Evolutionary conservation across 1,140 invertebrate species (phyloP).

Genomic region (Neoseiulus cucumeris): DNA sequence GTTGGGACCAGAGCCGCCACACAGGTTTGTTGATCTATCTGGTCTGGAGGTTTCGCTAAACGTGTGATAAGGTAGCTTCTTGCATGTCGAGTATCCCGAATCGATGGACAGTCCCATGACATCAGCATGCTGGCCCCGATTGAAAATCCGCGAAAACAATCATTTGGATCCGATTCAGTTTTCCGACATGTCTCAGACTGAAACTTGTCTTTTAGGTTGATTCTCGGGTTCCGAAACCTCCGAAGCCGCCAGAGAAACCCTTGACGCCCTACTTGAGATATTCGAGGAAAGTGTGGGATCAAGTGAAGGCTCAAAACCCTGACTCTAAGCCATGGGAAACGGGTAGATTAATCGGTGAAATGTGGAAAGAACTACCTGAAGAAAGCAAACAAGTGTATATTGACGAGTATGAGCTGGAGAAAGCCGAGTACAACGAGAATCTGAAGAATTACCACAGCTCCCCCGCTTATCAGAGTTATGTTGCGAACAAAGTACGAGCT

Average conservation of each 20-base stretch:
- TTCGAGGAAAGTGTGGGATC: constrained; percentile 56
- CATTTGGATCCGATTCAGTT: too few species aligned
- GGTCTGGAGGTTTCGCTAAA: too few species aligned
- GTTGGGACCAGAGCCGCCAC: not conserved
- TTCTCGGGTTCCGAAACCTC: constrained; percentile 64
- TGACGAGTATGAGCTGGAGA: constrained; percentile 93
- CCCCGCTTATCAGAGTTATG: constrained; percentile 77
- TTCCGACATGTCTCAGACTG: too few species aligned
- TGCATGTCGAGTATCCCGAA: too few species aligned
- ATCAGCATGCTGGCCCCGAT: too few species aligned
- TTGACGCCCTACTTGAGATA: constrained; percentile 97
- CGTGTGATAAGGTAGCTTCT: too few species aligned
- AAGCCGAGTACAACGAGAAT: constrained; percentile 82
- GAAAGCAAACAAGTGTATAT: constrained; percentile 80
- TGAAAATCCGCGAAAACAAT: too few species aligned
- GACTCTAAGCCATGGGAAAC: constrained; percentile 96
- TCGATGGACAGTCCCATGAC: too few species aligned
- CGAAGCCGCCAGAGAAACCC: constrained; percentile 91
- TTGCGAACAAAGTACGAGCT: constrained; percentile 68
- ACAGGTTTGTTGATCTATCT: not conserved
- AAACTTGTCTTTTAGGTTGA: constrained; percentile 33
- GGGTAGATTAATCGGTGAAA: constrained; percentile 91
- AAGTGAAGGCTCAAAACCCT: constrained; percentile 81
- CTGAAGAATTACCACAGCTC: constrained; percentile 92
- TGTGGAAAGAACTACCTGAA: constrained; percentile 90